Conservation (phyloP, 2,113 vertebrate genomes). For the Antechinus stuartii region DNA sequence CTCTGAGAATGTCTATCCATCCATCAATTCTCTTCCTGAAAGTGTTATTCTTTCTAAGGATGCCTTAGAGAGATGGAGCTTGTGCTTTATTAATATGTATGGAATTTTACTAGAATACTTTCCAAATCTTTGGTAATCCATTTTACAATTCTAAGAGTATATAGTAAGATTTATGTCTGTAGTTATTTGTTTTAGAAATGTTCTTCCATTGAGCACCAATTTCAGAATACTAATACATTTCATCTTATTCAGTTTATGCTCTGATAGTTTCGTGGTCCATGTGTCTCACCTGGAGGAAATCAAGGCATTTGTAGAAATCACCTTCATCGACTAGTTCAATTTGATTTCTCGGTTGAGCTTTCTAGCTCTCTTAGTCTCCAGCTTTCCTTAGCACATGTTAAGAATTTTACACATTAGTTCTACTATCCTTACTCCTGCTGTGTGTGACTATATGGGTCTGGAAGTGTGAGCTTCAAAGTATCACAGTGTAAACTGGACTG, state of each 20-base stretch:
- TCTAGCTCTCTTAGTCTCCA: not conserved
- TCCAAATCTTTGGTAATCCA: not conserved
- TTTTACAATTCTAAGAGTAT: not conserved
- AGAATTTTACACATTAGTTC: not conserved
- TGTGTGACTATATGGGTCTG: not conserved
- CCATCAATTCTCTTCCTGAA: not conserved
- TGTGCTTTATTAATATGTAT: not conserved
- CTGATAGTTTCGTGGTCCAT: not conserved
- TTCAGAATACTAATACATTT: not conserved
- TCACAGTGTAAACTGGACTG: not conserved
- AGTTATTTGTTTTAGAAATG: not conserved
- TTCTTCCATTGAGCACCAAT: not conserved
- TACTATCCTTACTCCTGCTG: not conserved
- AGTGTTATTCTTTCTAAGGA: not conserved
- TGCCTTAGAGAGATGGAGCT: not conserved
- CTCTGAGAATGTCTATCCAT: not conserved
- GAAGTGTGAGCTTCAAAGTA: not conserved
- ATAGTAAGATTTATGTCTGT: not conserved
- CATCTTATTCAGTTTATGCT: not conserved
- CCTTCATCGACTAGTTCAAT: not conserved
- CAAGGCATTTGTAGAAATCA: not conserved
- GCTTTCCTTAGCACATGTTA: not conserved
- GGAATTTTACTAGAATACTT: not conserved
- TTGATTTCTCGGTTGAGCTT: not conserved
- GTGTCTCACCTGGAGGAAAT: not conserved